A percentile compares a stretch with the other conserved stretches of the same genome.
Conservation (phyloP, 2,113 vertebrate genomes). For the Heterotilapia buettikoferi region DNA sequence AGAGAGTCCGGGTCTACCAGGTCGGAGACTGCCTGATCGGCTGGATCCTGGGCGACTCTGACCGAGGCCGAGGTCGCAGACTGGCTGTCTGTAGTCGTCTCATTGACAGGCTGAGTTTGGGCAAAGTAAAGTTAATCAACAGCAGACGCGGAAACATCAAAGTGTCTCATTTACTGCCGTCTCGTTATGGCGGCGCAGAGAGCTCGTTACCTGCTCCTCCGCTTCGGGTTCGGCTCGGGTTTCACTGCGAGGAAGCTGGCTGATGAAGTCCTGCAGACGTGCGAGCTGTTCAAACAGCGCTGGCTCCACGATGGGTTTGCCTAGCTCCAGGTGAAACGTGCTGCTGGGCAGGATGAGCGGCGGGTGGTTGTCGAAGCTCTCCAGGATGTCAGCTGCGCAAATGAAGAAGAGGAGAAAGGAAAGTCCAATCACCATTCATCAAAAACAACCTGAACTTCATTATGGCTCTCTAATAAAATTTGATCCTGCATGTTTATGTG, state of each 20-base stretch:
- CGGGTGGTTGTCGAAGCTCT: slow-evolving; percentile 76
- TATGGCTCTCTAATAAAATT: neutral
- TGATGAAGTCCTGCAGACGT: slow-evolving; percentile 53
- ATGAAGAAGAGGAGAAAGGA: neutral
- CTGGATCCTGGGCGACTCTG: neutral
- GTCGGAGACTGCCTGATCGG: neutral
- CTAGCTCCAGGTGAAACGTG: slow-evolving; percentile 70
- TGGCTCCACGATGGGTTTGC: slow-evolving; percentile 51
- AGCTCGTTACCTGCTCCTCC: slow-evolving; percentile 40
- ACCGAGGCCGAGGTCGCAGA: neutral
- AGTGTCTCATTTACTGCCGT: neutral
- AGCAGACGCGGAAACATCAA: slow-evolving; percentile 3
- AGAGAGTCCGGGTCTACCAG: neutral
- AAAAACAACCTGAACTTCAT: neutral
- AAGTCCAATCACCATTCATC: neutral
- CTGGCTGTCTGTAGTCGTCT: slow-evolving; percentile 7
- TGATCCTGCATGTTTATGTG: neutral
- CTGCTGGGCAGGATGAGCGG: slow-evolving; percentile 73
- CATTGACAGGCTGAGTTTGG: neutral
- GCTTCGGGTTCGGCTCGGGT: neutral
- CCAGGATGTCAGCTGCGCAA: slow-evolving; percentile 69
- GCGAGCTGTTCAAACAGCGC: slow-evolving; percentile 57
- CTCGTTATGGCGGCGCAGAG: neutral
- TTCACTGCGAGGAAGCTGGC: slow-evolving; percentile 1
- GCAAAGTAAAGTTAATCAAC: neutral